Evolutionary conservation across 1,140 invertebrate species (phyloP), one percentile per base, ranked within the genome.

Genomic region (Monochamus saltuarius): DNA sequence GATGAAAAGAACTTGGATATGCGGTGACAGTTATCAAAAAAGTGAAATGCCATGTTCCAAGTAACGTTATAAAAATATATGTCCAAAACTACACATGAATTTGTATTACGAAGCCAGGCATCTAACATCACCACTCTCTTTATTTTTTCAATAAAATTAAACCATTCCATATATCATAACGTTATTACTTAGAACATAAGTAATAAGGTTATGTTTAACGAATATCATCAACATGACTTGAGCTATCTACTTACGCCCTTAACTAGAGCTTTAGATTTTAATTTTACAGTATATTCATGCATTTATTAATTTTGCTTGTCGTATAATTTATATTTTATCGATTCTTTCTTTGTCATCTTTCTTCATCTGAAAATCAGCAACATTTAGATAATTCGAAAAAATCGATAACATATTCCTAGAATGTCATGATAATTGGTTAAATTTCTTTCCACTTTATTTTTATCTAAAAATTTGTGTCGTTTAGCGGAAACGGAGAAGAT

Each of bases 401-500:
- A 39, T 10, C 37, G 37, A 39, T 2, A 10, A 10, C 9, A 1
- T 39, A n/a, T 10, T 39, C 13, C 1, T 1, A 39, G 13, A 39
- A 39, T 10, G 13, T 13, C 37, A 39, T 39, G 37, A 39, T 10
- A 39, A 39, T 29, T 29, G 22, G 22, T 29, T 6, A 6, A 29
- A 29, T 29, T n/a, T 29, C 22, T 29, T 6, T 29, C 22, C 2
- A 3, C 22, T 29, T 6, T 29, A 2, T 29, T 6, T 29, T 29
- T 29, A 29, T 29, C 2, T 3, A 6, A 29, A 29, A 29, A 29
- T 29, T 29, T 29, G 22, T 29, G 6, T 29, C 6, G 2, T 56
- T 13, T 68, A 88, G 88, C 88, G 42, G 85, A 89, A 60, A 85
- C 88, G 61, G 87, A 90, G 67, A 85, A 84, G 73, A 79, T 81